Base-by-base conservation (phyloP, 1,140 invertebrate genomes). In the Marisa cornuarietis region DNA sequence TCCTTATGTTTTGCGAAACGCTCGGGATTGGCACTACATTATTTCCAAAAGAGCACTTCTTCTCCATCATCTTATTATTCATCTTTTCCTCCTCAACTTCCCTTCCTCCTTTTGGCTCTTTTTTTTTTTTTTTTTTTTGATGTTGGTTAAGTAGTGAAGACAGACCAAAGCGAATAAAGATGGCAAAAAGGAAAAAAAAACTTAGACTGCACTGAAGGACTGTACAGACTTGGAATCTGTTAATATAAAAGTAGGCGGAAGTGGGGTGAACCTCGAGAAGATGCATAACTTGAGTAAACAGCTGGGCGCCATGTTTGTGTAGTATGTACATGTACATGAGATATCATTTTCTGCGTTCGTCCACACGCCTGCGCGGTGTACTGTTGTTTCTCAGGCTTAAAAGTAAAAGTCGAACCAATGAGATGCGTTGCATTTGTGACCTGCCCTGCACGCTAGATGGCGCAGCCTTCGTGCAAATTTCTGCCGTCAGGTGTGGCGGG, bases 51-150 rank as follows among this genome's bases (percentile, higher is more conserved):
- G 31, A 42, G 6, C 31, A 42, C 6, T 2, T 42, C 31, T 71
- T 71, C 26, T 71, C 69, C 18, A 18, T 71, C 16, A n/a, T 31
- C 26, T 20, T 71, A 18, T 26, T 71, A 22, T 5, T 71, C 4
- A 4, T 71, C 26, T n/a, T 71, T 9, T 71, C 26, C 6, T 71
- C 1, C 69, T 31, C 16, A 18, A 4, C 31, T 42, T 71, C 31
- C 69, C 26, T 71, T 71, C 31, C n/a, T 42, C 26, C 69, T n/a
- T 26, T 71, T n/a, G n/a, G n/a, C n/a, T n/a, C n/a, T n/a, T n/a
- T n/a, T n/a, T n/a, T n/a, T n/a, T n/a, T n/a, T n/a, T n/a, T n/a
- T n/a, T n/a, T 31, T 71, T 31, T 71, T 71, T 5, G 3, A 4
- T 63, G 62, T 71, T 71, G 20, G 31, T 26, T 4, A 71, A 22